Conservation (phyloP, 2,113 vertebrate species). For the Psittacula cyanocephala region DNA sequence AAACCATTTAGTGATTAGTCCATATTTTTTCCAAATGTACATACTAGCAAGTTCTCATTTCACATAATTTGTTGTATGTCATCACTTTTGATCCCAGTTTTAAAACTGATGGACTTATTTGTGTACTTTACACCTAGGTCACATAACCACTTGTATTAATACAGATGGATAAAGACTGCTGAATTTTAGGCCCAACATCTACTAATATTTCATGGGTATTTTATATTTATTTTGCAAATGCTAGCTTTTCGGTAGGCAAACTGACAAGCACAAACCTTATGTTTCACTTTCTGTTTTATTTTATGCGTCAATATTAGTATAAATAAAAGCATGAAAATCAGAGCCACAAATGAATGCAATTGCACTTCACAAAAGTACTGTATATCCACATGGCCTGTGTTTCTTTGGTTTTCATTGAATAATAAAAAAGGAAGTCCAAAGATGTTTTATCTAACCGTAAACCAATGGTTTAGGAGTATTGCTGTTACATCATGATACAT, state of each 20-base stretch:
- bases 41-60: not conserved
- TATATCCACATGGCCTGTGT: not conserved
- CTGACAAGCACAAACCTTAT: not conserved
- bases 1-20: not conserved
- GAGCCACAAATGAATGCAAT: not conserved
- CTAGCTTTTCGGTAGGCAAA: not conserved
- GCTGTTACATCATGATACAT: not conserved
- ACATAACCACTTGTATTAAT: not conserved
- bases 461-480: not conserved
- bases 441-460: not conserved
- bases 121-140: not conserved
- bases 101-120: not conserved
- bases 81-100: not conserved
- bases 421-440: not conserved
- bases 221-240: not conserved
- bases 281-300: not conserved
- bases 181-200: not conserved
- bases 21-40: not conserved
- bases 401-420: not conserved
- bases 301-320: not conserved
- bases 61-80: not conserved
- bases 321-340: not conserved
- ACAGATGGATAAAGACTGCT: not conserved
- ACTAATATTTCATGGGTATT: conserved; percentile 1
- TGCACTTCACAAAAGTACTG: not conserved